Conservation (phyloP, 2,888 invertebrate genomes). For the Trissolcus brochymenae region DNA sequence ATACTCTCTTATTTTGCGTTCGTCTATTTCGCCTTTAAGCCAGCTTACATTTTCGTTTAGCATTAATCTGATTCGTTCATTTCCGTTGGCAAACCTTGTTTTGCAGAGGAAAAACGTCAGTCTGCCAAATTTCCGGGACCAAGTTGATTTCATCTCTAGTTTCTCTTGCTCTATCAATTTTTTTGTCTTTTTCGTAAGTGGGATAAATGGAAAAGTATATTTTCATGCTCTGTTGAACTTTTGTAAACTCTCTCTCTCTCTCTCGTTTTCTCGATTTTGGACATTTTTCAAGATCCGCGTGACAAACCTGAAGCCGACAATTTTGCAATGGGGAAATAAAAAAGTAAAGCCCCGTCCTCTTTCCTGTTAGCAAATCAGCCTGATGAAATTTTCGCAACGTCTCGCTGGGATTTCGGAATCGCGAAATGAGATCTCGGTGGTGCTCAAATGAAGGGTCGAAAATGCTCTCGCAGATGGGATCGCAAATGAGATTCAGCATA, state of each 20-base stretch:
- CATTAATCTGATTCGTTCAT: slow-evolving; percentile 3
- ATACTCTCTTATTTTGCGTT: slow-evolving; percentile 8
- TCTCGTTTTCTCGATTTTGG: too few relatives aligned
- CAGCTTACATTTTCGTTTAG: neutral
- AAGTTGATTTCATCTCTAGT: too few relatives aligned
- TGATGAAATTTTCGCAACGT: slow-evolving; percentile 35
- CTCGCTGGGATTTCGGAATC: slow-evolving; percentile 34
- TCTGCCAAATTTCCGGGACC: too few relatives aligned
- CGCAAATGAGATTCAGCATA: slow-evolving; percentile 42
- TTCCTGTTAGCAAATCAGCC: slow-evolving; percentile 19
- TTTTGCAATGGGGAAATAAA: too few relatives aligned
- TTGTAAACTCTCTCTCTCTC: too few relatives aligned
- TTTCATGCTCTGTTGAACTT: too few relatives aligned
- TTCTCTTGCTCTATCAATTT: too few relatives aligned
- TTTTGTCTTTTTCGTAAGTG: too few relatives aligned
- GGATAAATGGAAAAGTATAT: too few relatives aligned
- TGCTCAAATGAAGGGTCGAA: slow-evolving; percentile 38
- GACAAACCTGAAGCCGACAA: too few relatives aligned
- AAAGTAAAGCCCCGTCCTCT: neutral
- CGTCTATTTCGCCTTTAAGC: neutral
- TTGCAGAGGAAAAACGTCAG: too few relatives aligned
- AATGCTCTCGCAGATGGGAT: slow-evolving; percentile 33
- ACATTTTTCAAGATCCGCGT: too few relatives aligned
- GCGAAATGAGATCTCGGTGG: slow-evolving; percentile 39
- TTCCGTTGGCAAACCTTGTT: neutral